Evolutionary conservation across 2,113 vertebrate genomes (phyloP).

Genomic region (Protomyctophum bolini): DNA sequence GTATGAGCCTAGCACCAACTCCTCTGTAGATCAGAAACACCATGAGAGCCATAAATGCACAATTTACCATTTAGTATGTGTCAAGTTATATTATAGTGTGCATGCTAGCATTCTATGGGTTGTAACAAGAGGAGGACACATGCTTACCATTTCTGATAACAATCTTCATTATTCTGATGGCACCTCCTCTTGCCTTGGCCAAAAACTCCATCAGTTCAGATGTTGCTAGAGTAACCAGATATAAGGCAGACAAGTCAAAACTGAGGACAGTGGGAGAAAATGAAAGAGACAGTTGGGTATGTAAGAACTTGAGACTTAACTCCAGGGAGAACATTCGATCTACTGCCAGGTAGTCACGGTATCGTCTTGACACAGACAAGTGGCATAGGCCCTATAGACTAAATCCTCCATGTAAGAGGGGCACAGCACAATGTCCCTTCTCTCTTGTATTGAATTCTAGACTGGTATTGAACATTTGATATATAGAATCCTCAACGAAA

Average conservation of each 20-base stretch:
- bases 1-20: constrained; percentile 91
- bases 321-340: constrained; percentile 80
- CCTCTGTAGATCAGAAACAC: constrained; percentile 80
- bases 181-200: constrained; percentile 89
- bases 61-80: too few species aligned
- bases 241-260: constrained; percentile 76
- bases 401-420: neutral
- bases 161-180: constrained; percentile 92
- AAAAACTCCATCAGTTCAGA: constrained; percentile 93
- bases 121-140: neutral
- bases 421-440: neutral
- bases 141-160: constrained; percentile 93
- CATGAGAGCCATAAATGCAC: too few species aligned
- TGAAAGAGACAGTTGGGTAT: constrained; percentile 50
- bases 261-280: constrained; percentile 43
- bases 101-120: too few species aligned
- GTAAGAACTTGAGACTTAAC: constrained; percentile 64
- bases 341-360: constrained; percentile 66
- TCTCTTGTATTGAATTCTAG: neutral
- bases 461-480: constrained; percentile 28
- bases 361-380: constrained; percentile 53
- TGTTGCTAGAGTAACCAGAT: constrained; percentile 91
- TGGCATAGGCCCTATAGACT: neutral
- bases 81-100: too few species aligned
- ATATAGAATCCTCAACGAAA: constrained; percentile 16